Base-by-base conservation (phyloP, 2,888 invertebrate genomes). In the Arrhopalites spinosus region DNA sequence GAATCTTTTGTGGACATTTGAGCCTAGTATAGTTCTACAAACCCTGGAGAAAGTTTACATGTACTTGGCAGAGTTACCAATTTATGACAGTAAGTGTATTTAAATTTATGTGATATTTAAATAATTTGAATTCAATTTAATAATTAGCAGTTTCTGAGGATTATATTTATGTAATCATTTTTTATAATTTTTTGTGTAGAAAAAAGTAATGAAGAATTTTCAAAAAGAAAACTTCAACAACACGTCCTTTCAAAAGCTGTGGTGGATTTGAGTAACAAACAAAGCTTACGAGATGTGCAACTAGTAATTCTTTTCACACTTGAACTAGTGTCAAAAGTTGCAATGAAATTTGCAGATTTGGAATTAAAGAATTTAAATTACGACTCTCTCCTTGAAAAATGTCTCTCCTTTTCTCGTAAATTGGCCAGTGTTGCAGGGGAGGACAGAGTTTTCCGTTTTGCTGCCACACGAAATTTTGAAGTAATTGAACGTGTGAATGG, bases 31-130 rank as follows among this genome's bases (percentile, higher is more conserved):
- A 1, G 87, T 90, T 0, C 85, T 94, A 11, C 86, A 88, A 29
- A 91, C 90, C 59, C 91, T 91, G 79, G 89, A 90, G 0, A 89
- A 90, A 81, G 85, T 94, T 0, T 86, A 92, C 1, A 85, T 87
- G 7, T 92, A 92, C 83, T 85, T 93, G 1, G 89, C 88, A 78
- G 86, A 88, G 1, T 85, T 94, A 71, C 94, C 94, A 0, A 84
- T 90, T 63, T 90, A 90, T 80, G 84, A 85, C 80, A 84, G 85
- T 84, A 83, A 83, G 77, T 68, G 27, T 76, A n/a, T 47, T 23
- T 64, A 2, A 36, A 5, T 23, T n/a, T n/a, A n/a, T n/a, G n/a
- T n/a, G n/a, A n/a, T n/a, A n/a, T 66, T 66, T 13, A 2, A 30
- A 36, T 30, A 13, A 30, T 66, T 11, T 11, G 17, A 5, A 66